phyloP scores from a whole-genome alignment of 2,797 vertebrate species.

The Notoglanidium macrostoma region DNA sequence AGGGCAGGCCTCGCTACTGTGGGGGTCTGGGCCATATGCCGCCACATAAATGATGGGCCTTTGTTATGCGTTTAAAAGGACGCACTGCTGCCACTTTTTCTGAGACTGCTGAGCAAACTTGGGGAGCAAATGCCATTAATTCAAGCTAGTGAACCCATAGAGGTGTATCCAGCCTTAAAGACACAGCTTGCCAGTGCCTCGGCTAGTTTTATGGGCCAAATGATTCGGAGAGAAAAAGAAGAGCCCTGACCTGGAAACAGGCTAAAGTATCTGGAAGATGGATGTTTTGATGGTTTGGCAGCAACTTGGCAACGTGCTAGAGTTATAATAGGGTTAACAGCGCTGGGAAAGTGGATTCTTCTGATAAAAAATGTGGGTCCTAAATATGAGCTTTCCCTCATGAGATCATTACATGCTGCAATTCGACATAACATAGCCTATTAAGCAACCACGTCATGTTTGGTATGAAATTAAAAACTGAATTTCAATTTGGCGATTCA shows the following conservation, averaged over 20 bases:
- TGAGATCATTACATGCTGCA: background rate
- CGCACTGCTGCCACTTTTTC: slow-evolving; percentile 60
- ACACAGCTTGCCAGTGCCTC: slow-evolving; percentile 57
- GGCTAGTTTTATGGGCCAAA: slow-evolving; percentile 57
- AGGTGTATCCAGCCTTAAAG: slow-evolving; percentile 65
- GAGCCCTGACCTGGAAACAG: slow-evolving; percentile 32
- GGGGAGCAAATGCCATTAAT: slow-evolving; percentile 62
- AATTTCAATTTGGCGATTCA: background rate
- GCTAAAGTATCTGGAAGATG: slow-evolving; percentile 39
- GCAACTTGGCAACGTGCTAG: slow-evolving; percentile 23
- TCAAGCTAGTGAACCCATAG: slow-evolving; percentile 64
- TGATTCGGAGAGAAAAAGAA: slow-evolving; percentile 49
- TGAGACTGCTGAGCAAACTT: slow-evolving; percentile 57
- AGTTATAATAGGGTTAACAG: slow-evolving; percentile 25
- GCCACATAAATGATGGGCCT: slow-evolving; percentile 62
- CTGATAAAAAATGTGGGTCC: background rate
- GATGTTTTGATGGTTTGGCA: slow-evolving; percentile 45
- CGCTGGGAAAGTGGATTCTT: slow-evolving; percentile 10
- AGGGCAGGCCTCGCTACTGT: slow-evolving; percentile 50
- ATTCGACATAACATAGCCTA: background rate
- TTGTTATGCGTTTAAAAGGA: slow-evolving; percentile 64
- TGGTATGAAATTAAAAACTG: background rate
- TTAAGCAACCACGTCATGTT: background rate
- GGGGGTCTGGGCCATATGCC: slow-evolving; percentile 63
- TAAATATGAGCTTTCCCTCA: slow-evolving; percentile 5